Conservation (phyloP, 2,797 vertebrate species). For the Streptopelia turtur region DNA sequence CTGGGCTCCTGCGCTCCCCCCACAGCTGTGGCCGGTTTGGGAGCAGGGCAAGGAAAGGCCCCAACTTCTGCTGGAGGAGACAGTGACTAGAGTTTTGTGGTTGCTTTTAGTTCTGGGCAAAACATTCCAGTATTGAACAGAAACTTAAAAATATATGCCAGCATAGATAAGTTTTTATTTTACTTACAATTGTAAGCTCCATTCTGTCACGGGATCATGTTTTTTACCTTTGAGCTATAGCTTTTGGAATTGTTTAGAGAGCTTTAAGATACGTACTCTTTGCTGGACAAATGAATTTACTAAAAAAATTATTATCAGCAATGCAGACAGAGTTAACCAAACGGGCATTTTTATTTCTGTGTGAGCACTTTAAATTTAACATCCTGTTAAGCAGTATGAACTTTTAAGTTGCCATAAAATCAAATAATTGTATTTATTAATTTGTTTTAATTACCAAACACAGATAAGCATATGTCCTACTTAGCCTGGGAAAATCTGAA, state of each 20-base stretch:
- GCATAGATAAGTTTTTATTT: neutral
- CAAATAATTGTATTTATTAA: constrained; percentile 79
- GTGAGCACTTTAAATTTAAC: constrained; percentile 58
- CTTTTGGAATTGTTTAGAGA: neutral
- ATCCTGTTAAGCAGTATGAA: constrained; percentile 64
- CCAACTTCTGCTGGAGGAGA: neutral
- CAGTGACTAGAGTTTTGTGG: neutral
- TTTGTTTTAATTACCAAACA: constrained; percentile 76
- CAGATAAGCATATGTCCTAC: constrained; percentile 69
- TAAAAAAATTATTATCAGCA: neutral
- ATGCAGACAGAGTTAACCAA: neutral
- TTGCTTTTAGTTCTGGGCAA: neutral
- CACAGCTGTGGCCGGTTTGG: neutral
- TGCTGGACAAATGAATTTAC: neutral
- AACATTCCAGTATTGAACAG: neutral
- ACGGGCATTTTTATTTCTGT: neutral
- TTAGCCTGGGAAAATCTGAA: constrained; percentile 63
- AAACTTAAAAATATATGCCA: neutral
- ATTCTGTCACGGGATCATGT: neutral
- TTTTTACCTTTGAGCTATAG: neutral
- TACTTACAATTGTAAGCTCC: neutral
- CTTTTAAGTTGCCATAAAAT: constrained; percentile 77
- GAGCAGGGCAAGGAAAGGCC: neutral
- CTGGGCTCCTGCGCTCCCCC: neutral
- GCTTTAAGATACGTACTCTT: neutral